Base-by-base conservation (phyloP, 2,888 invertebrate genomes). In the Digitonthophagus gazella region DNA sequence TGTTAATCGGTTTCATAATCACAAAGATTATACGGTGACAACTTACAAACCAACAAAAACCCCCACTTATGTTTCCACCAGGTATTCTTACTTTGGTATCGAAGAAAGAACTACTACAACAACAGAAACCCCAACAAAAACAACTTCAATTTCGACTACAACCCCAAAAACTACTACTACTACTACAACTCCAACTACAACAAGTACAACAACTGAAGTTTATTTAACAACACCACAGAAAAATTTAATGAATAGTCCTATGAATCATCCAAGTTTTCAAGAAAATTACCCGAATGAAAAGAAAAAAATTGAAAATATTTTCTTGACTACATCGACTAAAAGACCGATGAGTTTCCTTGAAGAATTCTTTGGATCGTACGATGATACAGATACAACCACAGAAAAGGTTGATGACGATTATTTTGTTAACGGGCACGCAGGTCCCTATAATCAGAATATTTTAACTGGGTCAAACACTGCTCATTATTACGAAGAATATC, bases 1-100 rank as follows among this genome's bases (percentile, higher is more conserved):
- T 77, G 85, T 85, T 65, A 86, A 86, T 73, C 86, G 84, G 71
- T 85, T 85, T 74, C 84, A 85, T 70, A 86, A 87, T 69, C 83
- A 83, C 71, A 83, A 84, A 73, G 80, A 82, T 64, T 80, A 80
- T 67, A 74, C 75, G 11, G 76, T 76, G 11, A 79, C 81, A 0
- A 81, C 81, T 2, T 77, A 78, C 44, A 83, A 80, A 75, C 80
- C 83, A 16, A 76, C 77, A 5, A 75, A 75, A n/a, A 81, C 77
- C 71, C 80, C 83, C 0, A 82, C 80, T n/a, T 83, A 81, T 71
- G 79, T 78, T 69, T 75, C 76, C 8, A 76, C 79, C 2, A 76
- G 75, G 74, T 67, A 74, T 64, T 69, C 75, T 74, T 75, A 79
- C 74, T 72, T 77, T 75, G 67, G 71, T 70, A 67, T 73, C 65